Base-by-base conservation (phyloP, 2,888 invertebrate genomes). In the Chelonus formosanus region DNA sequence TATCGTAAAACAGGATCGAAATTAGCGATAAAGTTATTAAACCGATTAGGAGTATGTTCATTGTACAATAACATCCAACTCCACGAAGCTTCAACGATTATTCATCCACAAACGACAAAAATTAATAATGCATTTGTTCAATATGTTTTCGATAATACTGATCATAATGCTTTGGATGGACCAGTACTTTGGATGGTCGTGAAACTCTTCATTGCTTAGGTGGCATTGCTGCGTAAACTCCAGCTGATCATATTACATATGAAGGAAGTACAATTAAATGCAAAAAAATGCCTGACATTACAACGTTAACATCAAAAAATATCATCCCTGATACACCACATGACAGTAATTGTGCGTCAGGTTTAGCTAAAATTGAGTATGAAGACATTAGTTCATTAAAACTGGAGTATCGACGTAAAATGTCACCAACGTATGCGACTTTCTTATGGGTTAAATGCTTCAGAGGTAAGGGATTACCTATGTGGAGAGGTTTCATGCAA, bases 151-250 rank as follows among this genome's bases (percentile, higher is more conserved):
- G 58, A 65, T 43, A 68, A 62, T 32, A 45, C 68, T 7, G 65
- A 65, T 54, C 62, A 65, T 10, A 62, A 65, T n/a, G 36, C n/a
- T n/a, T n/a, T n/a, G n/a, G n/a, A n/a, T n/a, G n/a, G n/a, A n/a
- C 58, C 5, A 5, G 32, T 31, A 65, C 58, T 5, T 35, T 58
- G 6, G 65, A 65, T 35, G 58, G 65, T 45, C 48, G 40, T 32
- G 43, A 62, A 34, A 65, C 65, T 40, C 65, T 68, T 48, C 65
- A 68, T 35, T 58, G 68, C 57, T 47, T 65, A 34, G 65, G 58
- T 10, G 62, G 58, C 5, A 65, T 68, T n/a, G 56, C 60, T 4
- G 53, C 47, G 40, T 58, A 53, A 10, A 58, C 54, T 48, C 58
- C 67, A 54, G 44, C 56, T 43, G 52, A 64, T 40, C 40, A 64